Evolutionary conservation across 2,888 invertebrate genomes (phyloP).

Genomic region (Lycia hirtaria): DNA sequence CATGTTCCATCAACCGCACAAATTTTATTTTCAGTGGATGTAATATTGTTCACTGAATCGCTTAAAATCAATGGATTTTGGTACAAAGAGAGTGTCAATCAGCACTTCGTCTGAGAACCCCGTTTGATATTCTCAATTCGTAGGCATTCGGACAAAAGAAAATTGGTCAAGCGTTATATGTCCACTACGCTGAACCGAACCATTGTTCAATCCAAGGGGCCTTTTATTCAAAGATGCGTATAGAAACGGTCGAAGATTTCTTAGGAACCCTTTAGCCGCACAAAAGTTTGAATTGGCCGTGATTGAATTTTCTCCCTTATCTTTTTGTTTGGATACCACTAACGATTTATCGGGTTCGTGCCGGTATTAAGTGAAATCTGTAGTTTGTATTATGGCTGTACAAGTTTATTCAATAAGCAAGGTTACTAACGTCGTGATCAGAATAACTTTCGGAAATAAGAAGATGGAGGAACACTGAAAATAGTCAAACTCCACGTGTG

Average conservation of each 20-base stretch:
- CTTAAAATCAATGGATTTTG: constrained; percentile 72
- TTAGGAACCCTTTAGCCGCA: constrained; percentile 59
- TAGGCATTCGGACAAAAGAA: constrained; percentile 80
- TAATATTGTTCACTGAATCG: constrained; percentile 67
- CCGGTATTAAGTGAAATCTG: constrained; percentile 39
- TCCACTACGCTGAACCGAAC: constrained; percentile 75
- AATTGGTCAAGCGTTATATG: constrained; percentile 84
- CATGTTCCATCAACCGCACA: constrained; percentile 27
- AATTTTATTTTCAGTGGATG: constrained; percentile 40
- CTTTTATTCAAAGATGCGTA: constrained; percentile 71
- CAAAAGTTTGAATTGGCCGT: constrained; percentile 62
- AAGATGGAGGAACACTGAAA: constrained; percentile 61
- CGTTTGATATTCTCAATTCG: constrained; percentile 79
- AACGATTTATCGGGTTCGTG: constrained; percentile 27
- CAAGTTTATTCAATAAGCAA: constrained; percentile 52
- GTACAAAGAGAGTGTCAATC: constrained; percentile 73
- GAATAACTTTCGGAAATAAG: constrained; percentile 67
- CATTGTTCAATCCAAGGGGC: constrained; percentile 79
- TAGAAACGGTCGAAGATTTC: constrained; percentile 48
- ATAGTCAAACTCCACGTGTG: constrained; percentile 63
- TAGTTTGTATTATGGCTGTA: constrained; percentile 40
- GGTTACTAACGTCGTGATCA: constrained; percentile 61
- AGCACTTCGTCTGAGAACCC: constrained; percentile 63
- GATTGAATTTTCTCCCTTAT: constrained; percentile 62
- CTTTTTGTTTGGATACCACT: constrained; percentile 50